Evolutionary conservation across 2,888 invertebrate species (phyloP).

Genomic region (Acleris holmiana): DNA sequence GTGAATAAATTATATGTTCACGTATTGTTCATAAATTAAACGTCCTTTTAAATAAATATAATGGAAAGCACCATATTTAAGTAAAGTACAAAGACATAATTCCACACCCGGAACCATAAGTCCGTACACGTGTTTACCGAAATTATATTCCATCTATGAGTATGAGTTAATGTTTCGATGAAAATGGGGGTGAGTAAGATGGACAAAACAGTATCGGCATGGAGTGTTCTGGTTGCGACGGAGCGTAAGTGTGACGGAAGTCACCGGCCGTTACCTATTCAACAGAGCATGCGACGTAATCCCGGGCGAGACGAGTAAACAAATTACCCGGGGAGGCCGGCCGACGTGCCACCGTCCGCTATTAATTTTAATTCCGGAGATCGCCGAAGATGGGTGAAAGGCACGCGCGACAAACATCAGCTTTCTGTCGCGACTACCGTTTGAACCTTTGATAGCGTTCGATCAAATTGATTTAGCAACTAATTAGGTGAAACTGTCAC

Average conservation of each 20-base stretch:
- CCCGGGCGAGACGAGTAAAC: constrained; percentile 80
- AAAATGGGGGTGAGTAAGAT: constrained; percentile 3
- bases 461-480: constrained; percentile 16
- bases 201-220: background rate
- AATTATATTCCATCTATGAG: background rate
- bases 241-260: constrained; percentile 46
- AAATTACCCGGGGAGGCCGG: constrained; percentile 74
- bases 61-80: constrained; percentile 2
- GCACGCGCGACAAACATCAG: constrained; percentile 66
- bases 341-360: constrained; percentile 68
- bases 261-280: constrained; percentile 77
- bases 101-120: constrained; percentile 2
- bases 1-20: background rate
- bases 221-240: constrained; percentile 31
- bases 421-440: constrained; percentile 47
- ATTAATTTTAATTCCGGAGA: constrained; percentile 84
- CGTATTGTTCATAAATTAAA: background rate
- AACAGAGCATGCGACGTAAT: constrained; percentile 79
- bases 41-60: background rate
- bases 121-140: constrained; percentile 19
- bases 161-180: constrained; percentile 2
- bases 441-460: constrained; percentile 39
- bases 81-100: constrained; percentile 3
- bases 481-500: background rate
- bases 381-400: constrained; percentile 71